These are phyloP conservation scores for Pterocles burchelli DNA, from an alignment of 2,113 vertebrate genomes.

Conservation along the genomic window DNA sequence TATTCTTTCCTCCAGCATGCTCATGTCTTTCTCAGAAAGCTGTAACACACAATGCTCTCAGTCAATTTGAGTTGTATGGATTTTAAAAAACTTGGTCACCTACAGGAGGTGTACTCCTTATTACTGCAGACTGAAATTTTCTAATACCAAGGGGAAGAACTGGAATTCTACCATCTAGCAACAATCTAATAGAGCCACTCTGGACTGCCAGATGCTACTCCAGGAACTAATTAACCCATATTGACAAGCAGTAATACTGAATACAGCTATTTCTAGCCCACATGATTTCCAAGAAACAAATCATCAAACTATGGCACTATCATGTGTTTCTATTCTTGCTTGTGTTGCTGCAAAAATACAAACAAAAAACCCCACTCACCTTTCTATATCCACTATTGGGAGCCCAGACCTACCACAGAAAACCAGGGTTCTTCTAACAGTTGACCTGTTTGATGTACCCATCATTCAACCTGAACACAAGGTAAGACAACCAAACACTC, in stretches of 20 bases:
- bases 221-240: background rate
- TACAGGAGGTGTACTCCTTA: background rate
- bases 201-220: background rate
- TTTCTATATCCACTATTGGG: background rate
- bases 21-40: constrained; percentile 99
- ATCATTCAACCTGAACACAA: background rate
- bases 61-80: background rate
- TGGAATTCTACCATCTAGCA: background rate
- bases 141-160: background rate
- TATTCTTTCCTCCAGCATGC: constrained; percentile 97
- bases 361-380: background rate
- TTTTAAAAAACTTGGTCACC: background rate
- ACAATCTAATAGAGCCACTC: background rate
- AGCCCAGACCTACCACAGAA: background rate
- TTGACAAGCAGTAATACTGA: background rate
- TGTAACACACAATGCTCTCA: constrained; percentile 51
- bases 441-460: background rate
- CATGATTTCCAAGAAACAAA: background rate
- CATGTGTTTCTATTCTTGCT: rapidly evolving
- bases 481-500: background rate
- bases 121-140: background rate
- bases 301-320: background rate
- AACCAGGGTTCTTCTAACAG: background rate
- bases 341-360: background rate
- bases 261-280: background rate